These are phyloP conservation scores for Trachymyrmex septentrionalis DNA, from an alignment of 1,140 invertebrate species.

Conservation along the genomic window DNA sequence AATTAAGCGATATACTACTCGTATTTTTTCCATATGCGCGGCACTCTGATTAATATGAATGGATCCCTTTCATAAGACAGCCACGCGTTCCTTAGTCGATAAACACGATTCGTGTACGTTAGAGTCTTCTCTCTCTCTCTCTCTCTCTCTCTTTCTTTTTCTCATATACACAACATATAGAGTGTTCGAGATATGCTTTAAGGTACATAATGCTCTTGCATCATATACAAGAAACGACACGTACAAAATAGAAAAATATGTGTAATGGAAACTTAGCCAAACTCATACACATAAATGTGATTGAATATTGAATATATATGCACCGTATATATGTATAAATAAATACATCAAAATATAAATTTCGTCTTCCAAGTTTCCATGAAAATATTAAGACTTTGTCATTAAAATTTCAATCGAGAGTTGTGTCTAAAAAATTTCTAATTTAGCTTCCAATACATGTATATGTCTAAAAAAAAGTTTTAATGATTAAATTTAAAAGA, in stretches of 20 bases:
- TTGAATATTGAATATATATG: not conserved
- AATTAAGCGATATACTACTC: slow-evolving; percentile 73
- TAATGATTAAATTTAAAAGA: not conserved
- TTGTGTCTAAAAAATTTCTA: not conserved
- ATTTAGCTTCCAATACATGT: not conserved
- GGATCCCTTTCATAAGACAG: slow-evolving; percentile 68
- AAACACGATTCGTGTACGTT: slow-evolving; percentile 45
- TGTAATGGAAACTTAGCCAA: not conserved
- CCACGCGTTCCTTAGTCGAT: slow-evolving; percentile 67
- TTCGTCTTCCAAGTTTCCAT: not conserved
- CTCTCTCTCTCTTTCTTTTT: too few species aligned
- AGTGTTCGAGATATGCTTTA: not conserved
- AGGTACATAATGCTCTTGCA: not conserved
- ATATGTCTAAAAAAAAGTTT: not conserved
- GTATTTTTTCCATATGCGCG: slow-evolving; percentile 58
- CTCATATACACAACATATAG: not conserved
- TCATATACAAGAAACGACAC: not conserved
- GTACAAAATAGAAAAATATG: not conserved
- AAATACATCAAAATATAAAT: not conserved
- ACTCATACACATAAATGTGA: not conserved
- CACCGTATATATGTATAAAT: not conserved
- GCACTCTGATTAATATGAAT: slow-evolving; percentile 69
- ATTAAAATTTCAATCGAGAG: not conserved
- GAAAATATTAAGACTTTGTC: not conserved
- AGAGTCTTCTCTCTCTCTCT: not conserved